A percentile compares a stretch with the other conserved stretches of the same genome.
Conservation (phyloP, 2,888 invertebrate genomes). For the Caenorhabditis sp. region DNA sequence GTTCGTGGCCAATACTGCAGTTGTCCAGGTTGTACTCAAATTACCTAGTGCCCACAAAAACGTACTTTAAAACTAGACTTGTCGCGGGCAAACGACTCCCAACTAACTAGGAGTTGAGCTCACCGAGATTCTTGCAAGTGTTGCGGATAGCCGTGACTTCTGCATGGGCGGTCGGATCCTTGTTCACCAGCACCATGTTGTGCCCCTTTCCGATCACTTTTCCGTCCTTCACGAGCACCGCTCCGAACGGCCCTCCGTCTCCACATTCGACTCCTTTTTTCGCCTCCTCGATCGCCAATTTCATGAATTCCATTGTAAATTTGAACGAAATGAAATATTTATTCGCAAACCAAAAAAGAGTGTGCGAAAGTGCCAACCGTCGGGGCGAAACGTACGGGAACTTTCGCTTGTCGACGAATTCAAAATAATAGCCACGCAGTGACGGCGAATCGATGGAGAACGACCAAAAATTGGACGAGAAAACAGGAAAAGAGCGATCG, state of each 20-base stretch:
- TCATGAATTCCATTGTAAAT: conserved; percentile 64
- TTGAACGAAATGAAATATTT: neutral
- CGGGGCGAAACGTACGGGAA: too few relatives aligned
- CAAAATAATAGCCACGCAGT: too few relatives aligned
- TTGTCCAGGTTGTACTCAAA: too few relatives aligned
- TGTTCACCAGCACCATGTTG: conserved; percentile 69
- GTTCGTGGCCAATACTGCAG: too few relatives aligned
- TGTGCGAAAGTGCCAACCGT: neutral
- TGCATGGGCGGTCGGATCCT: conserved; percentile 76
- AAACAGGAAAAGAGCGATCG: conserved; percentile 9
- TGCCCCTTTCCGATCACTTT: conserved; percentile 69
- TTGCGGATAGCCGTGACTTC: conserved; percentile 74
- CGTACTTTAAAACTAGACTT: too few relatives aligned
- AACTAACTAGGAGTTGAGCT: too few relatives aligned
- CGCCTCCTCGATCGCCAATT: conserved; percentile 69
- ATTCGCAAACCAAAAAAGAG: neutral
- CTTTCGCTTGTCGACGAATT: too few relatives aligned
- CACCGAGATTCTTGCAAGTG: conserved; percentile 64
- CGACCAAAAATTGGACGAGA: neutral
- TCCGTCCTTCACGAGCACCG: conserved; percentile 73
- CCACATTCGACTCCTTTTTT: conserved; percentile 63
- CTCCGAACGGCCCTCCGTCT: conserved; percentile 76
- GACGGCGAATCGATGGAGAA: too few relatives aligned
- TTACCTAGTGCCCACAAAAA: too few relatives aligned
- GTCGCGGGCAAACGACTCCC: too few relatives aligned